Evolutionary conservation across 2,113 vertebrate species (phyloP).

Genomic region (Melanerpes formicivorus): DNA sequence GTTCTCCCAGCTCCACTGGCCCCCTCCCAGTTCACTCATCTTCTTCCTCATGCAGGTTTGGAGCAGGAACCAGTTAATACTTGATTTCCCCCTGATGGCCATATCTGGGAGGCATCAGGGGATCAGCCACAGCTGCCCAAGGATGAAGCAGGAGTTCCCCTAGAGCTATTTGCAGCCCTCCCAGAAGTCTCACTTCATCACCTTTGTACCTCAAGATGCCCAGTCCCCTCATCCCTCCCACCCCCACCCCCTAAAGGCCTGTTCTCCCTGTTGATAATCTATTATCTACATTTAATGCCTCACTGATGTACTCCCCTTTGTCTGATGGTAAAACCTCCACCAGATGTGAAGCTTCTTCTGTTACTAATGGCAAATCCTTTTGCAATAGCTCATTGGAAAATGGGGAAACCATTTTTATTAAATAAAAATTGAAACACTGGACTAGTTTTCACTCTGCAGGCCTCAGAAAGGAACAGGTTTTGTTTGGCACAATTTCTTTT

Average conservation of each 20-base stretch:
- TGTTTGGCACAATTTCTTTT: not conserved
- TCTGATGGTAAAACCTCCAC: not conserved
- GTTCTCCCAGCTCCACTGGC: constrained; percentile 25
- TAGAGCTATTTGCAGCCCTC: not conserved
- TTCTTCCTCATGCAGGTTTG: not conserved
- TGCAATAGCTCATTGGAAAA: constrained; percentile 19
- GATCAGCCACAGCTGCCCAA: not conserved
- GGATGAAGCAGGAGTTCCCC: not conserved
- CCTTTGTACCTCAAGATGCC: not conserved
- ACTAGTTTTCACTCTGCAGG: not conserved
- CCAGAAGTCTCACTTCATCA: not conserved
- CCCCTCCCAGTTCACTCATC: constrained; percentile 5
- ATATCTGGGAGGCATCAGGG: not conserved
- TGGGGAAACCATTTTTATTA: not conserved
- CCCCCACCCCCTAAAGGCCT: not conserved
- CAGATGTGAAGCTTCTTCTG: constrained; percentile 60
- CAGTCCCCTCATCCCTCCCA: fast-evolving
- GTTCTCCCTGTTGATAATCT: constrained; percentile 51
- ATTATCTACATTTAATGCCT: constrained; percentile 65
- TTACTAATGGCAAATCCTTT: constrained; percentile 60
- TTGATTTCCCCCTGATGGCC: not conserved
- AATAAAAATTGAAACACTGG: not conserved
- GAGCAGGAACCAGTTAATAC: constrained; percentile 49
- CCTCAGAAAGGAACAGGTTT: not conserved
- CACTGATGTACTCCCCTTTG: constrained; percentile 16